These are phyloP conservation scores for Mizuhopecten yessoensis DNA, from an alignment of 1,140 invertebrate genomes.

Conservation along the genomic window DNA sequence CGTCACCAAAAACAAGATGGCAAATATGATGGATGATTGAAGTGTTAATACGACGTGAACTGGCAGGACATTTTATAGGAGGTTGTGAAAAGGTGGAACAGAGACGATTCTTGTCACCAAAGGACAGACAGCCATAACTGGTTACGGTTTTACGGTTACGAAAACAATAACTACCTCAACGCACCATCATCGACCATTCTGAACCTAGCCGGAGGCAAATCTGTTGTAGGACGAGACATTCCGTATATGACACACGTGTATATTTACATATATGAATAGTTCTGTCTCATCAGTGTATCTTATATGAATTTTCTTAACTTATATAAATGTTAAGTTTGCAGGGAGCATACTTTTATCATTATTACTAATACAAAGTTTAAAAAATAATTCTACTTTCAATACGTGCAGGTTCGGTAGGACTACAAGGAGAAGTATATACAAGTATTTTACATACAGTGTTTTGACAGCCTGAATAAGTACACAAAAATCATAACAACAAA, in stretches of 20 bases:
- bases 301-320: too few species aligned
- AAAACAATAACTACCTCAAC: conserved; percentile 14
- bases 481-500: too few species aligned
- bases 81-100: not conserved
- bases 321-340: too few species aligned
- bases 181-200: not conserved
- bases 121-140: not conserved
- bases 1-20: not conserved
- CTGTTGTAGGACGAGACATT: not conserved
- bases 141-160: conserved; percentile 1
- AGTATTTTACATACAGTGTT: too few species aligned
- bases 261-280: not conserved
- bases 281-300: too few species aligned
- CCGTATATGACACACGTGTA: not conserved
- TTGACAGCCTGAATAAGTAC: too few species aligned
- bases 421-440: too few species aligned
- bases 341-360: too few species aligned
- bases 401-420: too few species aligned
- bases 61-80: not conserved
- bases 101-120: not conserved
- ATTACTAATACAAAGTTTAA: too few species aligned
- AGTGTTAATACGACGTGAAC: not conserved
- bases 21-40: not conserved
- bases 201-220: not conserved
- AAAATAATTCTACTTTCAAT: too few species aligned